Evolutionary conservation across 2,113 vertebrate genomes (phyloP).

Genomic region (Pardalotus punctatus): DNA sequence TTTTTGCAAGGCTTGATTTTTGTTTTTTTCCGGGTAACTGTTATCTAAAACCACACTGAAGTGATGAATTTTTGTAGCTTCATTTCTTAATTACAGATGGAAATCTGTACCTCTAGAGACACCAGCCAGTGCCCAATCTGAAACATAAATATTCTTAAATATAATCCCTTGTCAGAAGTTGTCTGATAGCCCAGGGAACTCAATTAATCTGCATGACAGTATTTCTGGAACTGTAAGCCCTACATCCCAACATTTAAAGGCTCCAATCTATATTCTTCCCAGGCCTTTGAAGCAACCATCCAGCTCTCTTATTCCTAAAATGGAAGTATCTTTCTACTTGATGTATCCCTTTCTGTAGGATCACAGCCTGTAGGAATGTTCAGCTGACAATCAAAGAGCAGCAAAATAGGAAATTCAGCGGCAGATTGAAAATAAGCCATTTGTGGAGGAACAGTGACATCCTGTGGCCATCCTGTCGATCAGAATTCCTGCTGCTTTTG

Average conservation of each 20-base stretch:
- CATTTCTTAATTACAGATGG: neutral
- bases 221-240: neutral
- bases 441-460: slow-evolving; percentile 26
- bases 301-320: neutral
- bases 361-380: neutral
- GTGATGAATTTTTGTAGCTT: neutral
- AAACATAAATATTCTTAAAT: neutral
- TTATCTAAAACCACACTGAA: neutral
- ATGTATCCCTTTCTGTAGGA: neutral
- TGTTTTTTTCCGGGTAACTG: neutral
- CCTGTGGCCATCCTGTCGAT: neutral
- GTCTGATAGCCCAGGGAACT: neutral
- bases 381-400: neutral
- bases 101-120: neutral
- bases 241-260: neutral
- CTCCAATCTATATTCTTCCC: neutral
- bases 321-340: neutral
- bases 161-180: neutral
- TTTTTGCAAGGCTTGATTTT: neutral
- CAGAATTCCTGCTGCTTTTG: neutral
- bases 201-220: neutral
- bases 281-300: neutral
- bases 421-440: fast-evolving
- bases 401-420: fast-evolving
- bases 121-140: neutral